Conservation (phyloP, 2,797 vertebrate genomes). For the Melanotaenia boesemani region DNA sequence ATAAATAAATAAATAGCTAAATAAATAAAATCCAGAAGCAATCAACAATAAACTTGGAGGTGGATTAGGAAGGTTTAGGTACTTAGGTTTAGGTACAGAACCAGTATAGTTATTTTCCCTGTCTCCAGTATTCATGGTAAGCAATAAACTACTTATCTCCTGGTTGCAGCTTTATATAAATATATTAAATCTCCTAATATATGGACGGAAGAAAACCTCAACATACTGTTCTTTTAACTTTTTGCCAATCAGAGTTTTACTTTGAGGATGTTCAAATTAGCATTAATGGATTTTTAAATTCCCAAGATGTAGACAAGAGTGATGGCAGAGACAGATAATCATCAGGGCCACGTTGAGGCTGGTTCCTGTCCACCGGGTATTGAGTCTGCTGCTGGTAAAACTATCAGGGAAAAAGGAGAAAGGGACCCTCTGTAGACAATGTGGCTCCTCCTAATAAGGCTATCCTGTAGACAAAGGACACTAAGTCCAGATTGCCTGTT, state of each 20-base stretch:
- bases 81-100: not conserved
- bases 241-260: not conserved
- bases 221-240: not conserved
- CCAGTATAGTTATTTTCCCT: not conserved
- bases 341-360: constrained; percentile 65
- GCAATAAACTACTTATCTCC: not conserved
- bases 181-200: not conserved
- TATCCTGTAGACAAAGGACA: constrained; percentile 41
- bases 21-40: too few relatives aligned
- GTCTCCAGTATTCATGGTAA: not conserved
- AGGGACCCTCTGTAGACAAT: constrained; percentile 66
- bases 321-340: constrained; percentile 65
- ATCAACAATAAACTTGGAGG: not conserved
- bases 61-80: not conserved
- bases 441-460: constrained; percentile 69
- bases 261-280: not conserved
- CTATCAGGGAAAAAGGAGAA: constrained; percentile 73
- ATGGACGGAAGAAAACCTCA: not conserved
- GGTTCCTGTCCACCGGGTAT: constrained; percentile 76
- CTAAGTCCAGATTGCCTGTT: constrained; percentile 37
- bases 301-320: constrained; percentile 41
- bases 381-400: constrained; percentile 72
- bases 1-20: too few relatives aligned
- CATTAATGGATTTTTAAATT: constrained; percentile 41
- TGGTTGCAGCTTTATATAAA: not conserved